phyloP scores from a whole-genome alignment of 2,797 vertebrate species.

The Poeciliopsis presidionis region DNA sequence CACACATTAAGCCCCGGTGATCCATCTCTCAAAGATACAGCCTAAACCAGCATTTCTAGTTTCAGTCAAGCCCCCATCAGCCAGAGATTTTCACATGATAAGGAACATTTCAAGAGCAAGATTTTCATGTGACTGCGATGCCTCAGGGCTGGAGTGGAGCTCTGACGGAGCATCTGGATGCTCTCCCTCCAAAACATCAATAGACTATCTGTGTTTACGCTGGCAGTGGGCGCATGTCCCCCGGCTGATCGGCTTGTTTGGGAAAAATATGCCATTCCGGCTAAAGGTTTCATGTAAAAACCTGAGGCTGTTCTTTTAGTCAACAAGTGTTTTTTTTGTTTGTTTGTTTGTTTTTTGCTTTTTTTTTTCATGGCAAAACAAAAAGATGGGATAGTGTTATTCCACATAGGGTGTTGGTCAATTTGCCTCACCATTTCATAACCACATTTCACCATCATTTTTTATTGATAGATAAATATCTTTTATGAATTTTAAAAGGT shows the following conservation, averaged over 20 bases:
- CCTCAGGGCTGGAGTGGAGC: conserved; percentile 47
- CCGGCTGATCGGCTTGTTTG: neutral
- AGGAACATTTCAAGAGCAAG: conserved; percentile 41
- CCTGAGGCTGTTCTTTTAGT: conserved; percentile 46
- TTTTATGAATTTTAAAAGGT: neutral
- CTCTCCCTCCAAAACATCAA: conserved; percentile 21
- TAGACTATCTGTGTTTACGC: conserved; percentile 27
- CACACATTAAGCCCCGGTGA: conserved; percentile 56
- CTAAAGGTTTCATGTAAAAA: conserved; percentile 27
- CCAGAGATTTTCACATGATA: conserved; percentile 47
- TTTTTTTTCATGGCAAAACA: conserved; percentile 8
- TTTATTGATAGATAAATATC: neutral
- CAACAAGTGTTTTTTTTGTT: conserved; percentile 21
- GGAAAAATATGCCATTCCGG: conserved; percentile 13
- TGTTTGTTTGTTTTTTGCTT: neutral
- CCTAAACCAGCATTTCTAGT: conserved; percentile 30
- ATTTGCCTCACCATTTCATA: neutral
- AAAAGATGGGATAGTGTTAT: neutral
- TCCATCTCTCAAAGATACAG: conserved; percentile 48
- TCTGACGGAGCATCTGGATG: conserved; percentile 31
- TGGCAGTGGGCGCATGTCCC: conserved; percentile 13
- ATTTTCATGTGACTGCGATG: conserved; percentile 73
- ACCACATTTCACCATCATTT: neutral
- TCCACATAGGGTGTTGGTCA: neutral
- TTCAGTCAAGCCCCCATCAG: conserved; percentile 7